phyloP scores from a whole-genome alignment of 2,888 invertebrate genomes.

The Cryptophagus acutangulus region DNA sequence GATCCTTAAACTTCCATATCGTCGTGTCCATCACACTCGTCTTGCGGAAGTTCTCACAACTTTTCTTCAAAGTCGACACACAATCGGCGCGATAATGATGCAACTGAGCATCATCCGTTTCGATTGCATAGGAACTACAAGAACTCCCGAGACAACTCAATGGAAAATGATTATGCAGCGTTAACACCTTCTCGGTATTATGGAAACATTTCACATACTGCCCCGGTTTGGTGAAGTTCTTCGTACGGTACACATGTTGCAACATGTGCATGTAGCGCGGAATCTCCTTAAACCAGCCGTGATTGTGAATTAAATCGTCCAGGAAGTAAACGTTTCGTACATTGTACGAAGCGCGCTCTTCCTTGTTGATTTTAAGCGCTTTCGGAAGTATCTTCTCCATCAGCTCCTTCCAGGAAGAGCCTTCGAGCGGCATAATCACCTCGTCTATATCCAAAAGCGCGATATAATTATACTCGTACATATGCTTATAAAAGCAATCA shows the following conservation, averaged over 20 bases:
- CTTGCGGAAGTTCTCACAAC: conserved; percentile 76
- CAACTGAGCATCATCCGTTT: conserved; percentile 77
- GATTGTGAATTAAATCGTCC: conserved; percentile 77
- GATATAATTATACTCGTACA: conserved; percentile 84
- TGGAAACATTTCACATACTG: conserved; percentile 94
- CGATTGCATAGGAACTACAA: conserved; percentile 80
- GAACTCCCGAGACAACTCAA: conserved; percentile 76
- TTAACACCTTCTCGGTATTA: conserved; percentile 82
- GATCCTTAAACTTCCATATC: conserved; percentile 82
- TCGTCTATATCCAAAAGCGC: conserved; percentile 93
- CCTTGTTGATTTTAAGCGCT: conserved; percentile 62
- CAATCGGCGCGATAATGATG: conserved; percentile 94
- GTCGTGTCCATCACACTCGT: conserved; percentile 79
- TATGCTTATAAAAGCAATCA: conserved; percentile 89
- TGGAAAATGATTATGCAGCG: conserved; percentile 90
- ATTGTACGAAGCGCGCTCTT: conserved; percentile 74
- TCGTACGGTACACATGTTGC: conserved; percentile 84
- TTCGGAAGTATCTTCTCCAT: conserved; percentile 66
- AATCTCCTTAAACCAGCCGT: conserved; percentile 73
- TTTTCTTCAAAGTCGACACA: conserved; percentile 78
- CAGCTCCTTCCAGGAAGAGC: conserved; percentile 68
- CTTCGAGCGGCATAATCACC: conserved; percentile 83
- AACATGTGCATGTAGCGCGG: conserved; percentile 88
- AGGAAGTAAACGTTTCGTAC: conserved; percentile 90
- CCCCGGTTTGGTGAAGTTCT: conserved; percentile 88